Percentiles rank a stretch among this genome's conserved stretches.
Conservation (phyloP, 2,113 vertebrate species). For the Circaetus cinerascens region DNA sequence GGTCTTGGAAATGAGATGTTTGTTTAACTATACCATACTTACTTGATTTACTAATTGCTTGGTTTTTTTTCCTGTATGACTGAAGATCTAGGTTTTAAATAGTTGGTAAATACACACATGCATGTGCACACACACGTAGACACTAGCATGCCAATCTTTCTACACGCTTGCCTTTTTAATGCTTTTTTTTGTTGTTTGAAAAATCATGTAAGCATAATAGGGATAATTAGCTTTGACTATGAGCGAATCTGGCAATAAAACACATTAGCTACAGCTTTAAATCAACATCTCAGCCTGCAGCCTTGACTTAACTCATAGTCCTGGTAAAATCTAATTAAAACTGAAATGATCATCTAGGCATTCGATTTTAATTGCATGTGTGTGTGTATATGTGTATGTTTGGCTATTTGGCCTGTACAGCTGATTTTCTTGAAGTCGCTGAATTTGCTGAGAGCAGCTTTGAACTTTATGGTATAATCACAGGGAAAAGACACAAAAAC, state of each 20-base stretch:
- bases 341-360: constrained; percentile 40
- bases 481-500: neutral
- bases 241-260: constrained; percentile 70
- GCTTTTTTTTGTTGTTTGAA: neutral
- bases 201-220: constrained; percentile 60
- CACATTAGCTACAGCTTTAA: constrained; percentile 67
- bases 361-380: constrained; percentile 27
- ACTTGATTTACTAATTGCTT: neutral
- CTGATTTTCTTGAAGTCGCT: neutral
- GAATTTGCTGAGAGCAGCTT: neutral
- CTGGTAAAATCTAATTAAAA: constrained; percentile 70
- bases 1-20: constrained; percentile 1
- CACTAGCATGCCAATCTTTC: neutral
- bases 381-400: neutral
- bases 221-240: constrained; percentile 67
- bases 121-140: neutral
- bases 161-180: neutral
- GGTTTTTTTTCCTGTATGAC: neutral
- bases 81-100: neutral
- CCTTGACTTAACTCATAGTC: constrained; percentile 50
- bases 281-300: constrained; percentile 56
- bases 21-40: neutral
- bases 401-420: neutral
- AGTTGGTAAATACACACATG: neutral
- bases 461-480: neutral